Percentiles rank a stretch among this genome's conserved stretches.
Conservation (phyloP, 2,888 invertebrate genomes). For the Cheilosia soror region DNA sequence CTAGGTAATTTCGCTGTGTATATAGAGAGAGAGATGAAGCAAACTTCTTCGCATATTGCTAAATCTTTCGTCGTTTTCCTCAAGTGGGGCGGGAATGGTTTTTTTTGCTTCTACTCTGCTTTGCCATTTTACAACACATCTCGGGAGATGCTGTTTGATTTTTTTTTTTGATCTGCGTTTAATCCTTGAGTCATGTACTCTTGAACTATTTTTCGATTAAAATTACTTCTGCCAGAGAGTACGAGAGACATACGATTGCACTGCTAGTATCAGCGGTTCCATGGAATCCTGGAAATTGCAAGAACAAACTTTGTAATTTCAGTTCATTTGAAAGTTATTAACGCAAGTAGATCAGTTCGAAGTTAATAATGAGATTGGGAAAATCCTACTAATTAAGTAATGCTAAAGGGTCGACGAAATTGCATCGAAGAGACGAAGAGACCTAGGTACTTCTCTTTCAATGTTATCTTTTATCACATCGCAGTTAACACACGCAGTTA, state of each 20-base stretch:
- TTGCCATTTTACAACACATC: slow-evolving; percentile 11
- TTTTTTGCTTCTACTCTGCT: slow-evolving; percentile 4
- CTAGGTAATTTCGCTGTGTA: slow-evolving; percentile 63
- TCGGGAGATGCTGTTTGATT: background rate
- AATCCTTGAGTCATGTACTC: background rate
- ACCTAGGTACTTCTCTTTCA: no score
- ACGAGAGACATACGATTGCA: background rate
- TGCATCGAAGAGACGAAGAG: no score
- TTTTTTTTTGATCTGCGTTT: slow-evolving; percentile 2
- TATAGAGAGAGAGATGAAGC: slow-evolving; percentile 14
- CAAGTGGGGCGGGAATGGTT: background rate
- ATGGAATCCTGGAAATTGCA: background rate
- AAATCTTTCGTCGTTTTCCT: slow-evolving; percentile 30
- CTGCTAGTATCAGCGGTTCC: background rate
- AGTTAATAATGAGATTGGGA: background rate
- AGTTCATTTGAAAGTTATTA: slow-evolving; percentile 4
- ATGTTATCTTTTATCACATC: no score
- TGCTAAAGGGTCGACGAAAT: background rate
- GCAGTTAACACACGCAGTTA: no score
- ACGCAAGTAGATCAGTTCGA: background rate
- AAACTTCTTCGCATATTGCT: slow-evolving; percentile 61
- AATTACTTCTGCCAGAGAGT: slow-evolving; percentile 47
- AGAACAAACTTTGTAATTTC: background rate
- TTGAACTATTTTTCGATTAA: slow-evolving; percentile 61
- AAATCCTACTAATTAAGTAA: background rate